These are phyloP conservation scores for Furcifer pardalis DNA, from an alignment of 2,797 vertebrate species.

Conservation along the genomic window DNA sequence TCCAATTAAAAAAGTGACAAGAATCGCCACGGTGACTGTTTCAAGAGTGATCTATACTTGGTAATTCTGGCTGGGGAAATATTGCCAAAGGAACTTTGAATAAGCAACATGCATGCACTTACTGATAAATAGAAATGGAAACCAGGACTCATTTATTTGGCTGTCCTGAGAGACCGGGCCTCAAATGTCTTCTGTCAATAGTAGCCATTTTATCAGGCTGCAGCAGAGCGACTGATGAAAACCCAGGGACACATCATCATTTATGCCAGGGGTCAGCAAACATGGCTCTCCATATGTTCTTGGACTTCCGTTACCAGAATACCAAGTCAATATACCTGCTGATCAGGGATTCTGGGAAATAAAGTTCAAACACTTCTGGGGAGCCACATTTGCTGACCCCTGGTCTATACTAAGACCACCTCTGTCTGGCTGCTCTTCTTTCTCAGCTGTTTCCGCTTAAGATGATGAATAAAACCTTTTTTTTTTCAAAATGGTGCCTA, in stretches of 20 bases:
- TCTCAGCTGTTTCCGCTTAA: neutral
- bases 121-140: constrained; percentile 57
- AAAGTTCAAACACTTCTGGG: too few species aligned
- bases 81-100: constrained; percentile 59
- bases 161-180: neutral
- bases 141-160: neutral
- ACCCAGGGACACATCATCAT: neutral
- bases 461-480: neutral
- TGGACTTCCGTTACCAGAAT: too few species aligned
- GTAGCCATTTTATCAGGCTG: neutral
- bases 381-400: too few species aligned
- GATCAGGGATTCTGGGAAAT: too few species aligned
- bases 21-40: constrained; percentile 50
- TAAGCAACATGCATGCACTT: constrained; percentile 49
- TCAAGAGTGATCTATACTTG: constrained; percentile 36
- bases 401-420: neutral
- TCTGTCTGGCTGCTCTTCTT: neutral
- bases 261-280: too few species aligned
- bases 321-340: too few species aligned
- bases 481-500: neutral
- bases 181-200: neutral
- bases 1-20: constrained; percentile 46
- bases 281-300: too few species aligned
- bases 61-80: constrained; percentile 48
- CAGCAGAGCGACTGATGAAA: neutral